Base-by-base conservation (phyloP, 2,888 invertebrate genomes). In the Eupithecia tripunctaria region DNA sequence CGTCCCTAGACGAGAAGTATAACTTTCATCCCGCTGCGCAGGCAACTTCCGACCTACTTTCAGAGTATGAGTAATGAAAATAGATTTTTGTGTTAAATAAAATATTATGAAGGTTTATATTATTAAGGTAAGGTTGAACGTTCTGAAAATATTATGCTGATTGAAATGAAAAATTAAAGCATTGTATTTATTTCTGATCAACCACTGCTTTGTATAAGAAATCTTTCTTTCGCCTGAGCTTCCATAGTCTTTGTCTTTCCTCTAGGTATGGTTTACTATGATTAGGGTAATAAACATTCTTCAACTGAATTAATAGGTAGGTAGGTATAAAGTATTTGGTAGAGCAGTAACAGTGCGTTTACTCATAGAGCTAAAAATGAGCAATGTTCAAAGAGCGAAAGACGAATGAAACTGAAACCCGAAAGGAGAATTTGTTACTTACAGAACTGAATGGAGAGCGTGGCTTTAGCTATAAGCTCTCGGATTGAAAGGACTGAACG, bases 361-460 rank as follows among this genome's bases (percentile, higher is more conserved):
- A 14, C 62, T 36, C 63, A 36, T n/a, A n/a, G n/a, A 32, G 36
- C 21, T 63, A 10, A 51, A 51, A 72, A 64, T 64, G 41, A 72
- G 72, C 59, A 64, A 43, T 56, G 64, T 21, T 64, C 67, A 43
- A 18, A 36, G 25, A 59, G 21, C 29, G 62, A 36, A 27, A 64
- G 60, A 36, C 27, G 68, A 68, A 71, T 68, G 74, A 32, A 75
- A 69, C 32, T 27, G 64, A 68, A 68, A 65, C 70, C 60, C 65
- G 68, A 66, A 69, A 71, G 67, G 59, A 72, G 69, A 72, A 75
- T 75, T 75, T 70, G 75, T 70, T 75, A 70, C 72, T 72, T 70
- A 69, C 74, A 70, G 66, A 65, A 32, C n/a, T 75, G 70, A 75
- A 75, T 72, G 41, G 67, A 70, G 72, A 75, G 70, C 72, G 67